Conservation (phyloP, 1,140 invertebrate species). For the Goniozus legneri region DNA sequence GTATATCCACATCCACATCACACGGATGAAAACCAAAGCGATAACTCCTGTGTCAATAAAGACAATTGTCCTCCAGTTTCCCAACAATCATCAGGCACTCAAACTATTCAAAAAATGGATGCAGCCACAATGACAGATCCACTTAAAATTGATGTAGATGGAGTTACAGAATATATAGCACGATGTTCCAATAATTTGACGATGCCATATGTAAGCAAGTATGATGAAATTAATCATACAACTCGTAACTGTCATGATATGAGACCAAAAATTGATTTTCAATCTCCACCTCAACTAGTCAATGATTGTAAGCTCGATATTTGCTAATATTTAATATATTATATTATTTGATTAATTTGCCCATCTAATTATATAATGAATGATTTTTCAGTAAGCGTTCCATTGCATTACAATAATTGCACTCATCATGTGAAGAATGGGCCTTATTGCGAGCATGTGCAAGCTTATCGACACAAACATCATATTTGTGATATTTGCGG, state of each 20-base stretch:
- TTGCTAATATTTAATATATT: neutral
- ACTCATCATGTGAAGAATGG: constrained; percentile 49
- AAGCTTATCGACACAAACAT: constrained; percentile 47
- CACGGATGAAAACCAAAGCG: constrained; percentile 49
- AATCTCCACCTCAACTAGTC: constrained; percentile 42
- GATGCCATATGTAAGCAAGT: constrained; percentile 43
- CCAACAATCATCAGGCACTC: constrained; percentile 40
- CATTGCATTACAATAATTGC: constrained; percentile 52
- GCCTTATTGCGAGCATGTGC: constrained; percentile 45
- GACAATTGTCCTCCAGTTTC: constrained; percentile 32
- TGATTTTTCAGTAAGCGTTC: constrained; percentile 33
- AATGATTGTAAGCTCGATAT: constrained; percentile 32
- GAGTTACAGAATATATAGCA: constrained; percentile 48
- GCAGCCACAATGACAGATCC: constrained; percentile 58
- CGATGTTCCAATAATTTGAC: constrained; percentile 46
- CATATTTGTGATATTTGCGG: constrained; percentile 58
- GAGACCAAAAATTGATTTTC: constrained; percentile 41
- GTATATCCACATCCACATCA: constrained; percentile 31
- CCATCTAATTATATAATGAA: neutral
- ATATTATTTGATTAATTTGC: neutral
- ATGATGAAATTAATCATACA: constrained; percentile 38
- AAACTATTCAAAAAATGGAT: constrained; percentile 53
- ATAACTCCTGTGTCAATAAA: constrained; percentile 44
- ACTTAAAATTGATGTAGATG: constrained; percentile 46
- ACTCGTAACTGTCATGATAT: constrained; percentile 37